Percentiles rank a stretch among this genome's conserved stretches.
Conservation (phyloP, 2,797 vertebrate species). For the Columba guinea region DNA sequence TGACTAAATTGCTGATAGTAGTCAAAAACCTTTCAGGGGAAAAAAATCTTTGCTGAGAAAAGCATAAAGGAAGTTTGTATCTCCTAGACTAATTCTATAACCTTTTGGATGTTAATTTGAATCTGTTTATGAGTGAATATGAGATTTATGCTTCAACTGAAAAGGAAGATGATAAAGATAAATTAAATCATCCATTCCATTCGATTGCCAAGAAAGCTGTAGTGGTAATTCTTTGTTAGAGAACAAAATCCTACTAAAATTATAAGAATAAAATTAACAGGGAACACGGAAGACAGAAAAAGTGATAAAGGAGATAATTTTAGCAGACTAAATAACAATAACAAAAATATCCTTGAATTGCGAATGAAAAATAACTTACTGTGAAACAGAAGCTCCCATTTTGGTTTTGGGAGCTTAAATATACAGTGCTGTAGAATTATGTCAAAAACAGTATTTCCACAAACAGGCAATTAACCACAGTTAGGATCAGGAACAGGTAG, state of each 20-base stretch:
- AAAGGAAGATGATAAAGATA: neutral
- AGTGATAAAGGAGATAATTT: neutral
- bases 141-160: conserved; percentile 1
- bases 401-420: neutral
- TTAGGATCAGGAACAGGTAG: neutral
- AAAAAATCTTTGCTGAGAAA: neutral
- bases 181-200: neutral
- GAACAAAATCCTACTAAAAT: neutral
- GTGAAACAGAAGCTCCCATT: neutral
- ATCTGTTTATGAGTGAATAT: neutral
- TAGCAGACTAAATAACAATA: neutral
- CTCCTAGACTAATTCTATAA: neutral
- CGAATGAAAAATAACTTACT: neutral
- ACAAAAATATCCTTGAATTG: neutral
- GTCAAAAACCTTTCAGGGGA: neutral
- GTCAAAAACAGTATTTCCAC: neutral
- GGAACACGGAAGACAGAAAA: neutral
- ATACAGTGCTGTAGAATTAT: neutral
- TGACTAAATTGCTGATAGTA: neutral
- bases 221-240: neutral
- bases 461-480: neutral
- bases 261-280: neutral
- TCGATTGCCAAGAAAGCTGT: neutral
- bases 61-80: neutral
- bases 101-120: neutral